Evolutionary conservation across 2,888 invertebrate genomes (phyloP), one percentile per base, ranked within the genome.

Genomic region (Pegoplata infirma): DNA sequence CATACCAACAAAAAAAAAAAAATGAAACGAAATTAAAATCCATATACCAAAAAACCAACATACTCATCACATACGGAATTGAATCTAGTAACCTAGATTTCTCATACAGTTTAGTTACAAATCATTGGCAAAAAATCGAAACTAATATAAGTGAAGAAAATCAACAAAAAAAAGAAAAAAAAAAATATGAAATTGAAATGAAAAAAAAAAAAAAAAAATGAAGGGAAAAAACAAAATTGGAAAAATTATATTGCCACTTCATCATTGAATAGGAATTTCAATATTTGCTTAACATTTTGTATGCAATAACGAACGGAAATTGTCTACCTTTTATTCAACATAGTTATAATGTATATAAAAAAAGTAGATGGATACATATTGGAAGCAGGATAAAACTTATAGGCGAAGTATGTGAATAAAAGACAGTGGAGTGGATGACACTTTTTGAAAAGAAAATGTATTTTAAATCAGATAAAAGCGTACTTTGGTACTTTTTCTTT

Each of bases 1-100:
- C 82, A 83, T 82, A 84, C 84, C 82, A 83, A 83, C 76, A 85
- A 84, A 82, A 84, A 84, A 83, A 81, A 77, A 82, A 80, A 81
- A 84, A 79, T 82, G n/a, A n/a, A 78, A 69, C 56, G 55, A 28
- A 12, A 28, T 5, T 23, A 25, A 12, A n/a, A n/a, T n/a, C n/a
- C n/a, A n/a, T n/a, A n/a, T n/a, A n/a, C n/a, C n/a, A n/a, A n/a
- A n/a, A 36, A 32, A 40, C 1, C 28, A 12, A 53, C 16, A 44
- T 3, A 10, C 14, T 49, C 12, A n/a, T n/a, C n/a, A 69, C 49
- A 8, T 47, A 40, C 28, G n/a, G 63, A 53, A 66, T 23, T 19
- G 10, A 66, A 66, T 44, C 69, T 12, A 58, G 66, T 80, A 72
- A 76, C 71, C 76, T 55, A 72, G 58, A 68, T 80, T 66, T 49